Conservation (phyloP, 2,113 vertebrate species). For the Datnioides undecimradiatus region DNA sequence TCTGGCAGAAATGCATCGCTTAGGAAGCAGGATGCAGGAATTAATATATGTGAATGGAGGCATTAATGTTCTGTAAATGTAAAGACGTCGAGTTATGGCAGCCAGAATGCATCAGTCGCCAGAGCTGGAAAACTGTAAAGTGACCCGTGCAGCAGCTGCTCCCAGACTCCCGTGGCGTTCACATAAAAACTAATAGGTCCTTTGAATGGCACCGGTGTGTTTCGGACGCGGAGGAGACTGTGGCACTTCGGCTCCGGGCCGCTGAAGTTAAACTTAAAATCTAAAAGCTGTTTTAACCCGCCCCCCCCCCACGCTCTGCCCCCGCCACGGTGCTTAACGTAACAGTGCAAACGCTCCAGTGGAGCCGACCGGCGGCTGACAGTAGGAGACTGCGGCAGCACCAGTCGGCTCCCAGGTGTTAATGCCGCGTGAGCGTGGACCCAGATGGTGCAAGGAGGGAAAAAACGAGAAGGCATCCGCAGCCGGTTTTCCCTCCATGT, state of each 20-base stretch:
- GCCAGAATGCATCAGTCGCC: background rate
- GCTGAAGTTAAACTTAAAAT: background rate
- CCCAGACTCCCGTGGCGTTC: background rate
- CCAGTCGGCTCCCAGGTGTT: constrained; percentile 33
- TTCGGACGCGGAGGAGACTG: background rate
- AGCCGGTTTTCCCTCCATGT: background rate
- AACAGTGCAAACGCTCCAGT: background rate
- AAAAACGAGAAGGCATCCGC: background rate
- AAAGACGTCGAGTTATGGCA: background rate
- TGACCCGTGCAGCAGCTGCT: background rate
- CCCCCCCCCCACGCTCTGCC: background rate
- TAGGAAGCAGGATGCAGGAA: background rate
- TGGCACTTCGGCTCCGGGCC: background rate
- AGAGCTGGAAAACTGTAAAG: background rate
- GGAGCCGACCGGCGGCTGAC: constrained; percentile 10
- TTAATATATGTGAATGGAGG: no score
- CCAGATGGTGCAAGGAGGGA: constrained; percentile 1
- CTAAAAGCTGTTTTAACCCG: background rate
- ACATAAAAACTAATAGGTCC: background rate
- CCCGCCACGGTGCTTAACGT: background rate
- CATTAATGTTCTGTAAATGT: no score
- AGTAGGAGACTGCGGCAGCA: background rate
- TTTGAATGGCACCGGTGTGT: background rate
- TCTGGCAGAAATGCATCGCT: background rate
- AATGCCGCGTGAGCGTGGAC: background rate